These are phyloP conservation scores for Morone chrysops DNA, from an alignment of 2,113 vertebrate genomes.

Conservation along the genomic window DNA sequence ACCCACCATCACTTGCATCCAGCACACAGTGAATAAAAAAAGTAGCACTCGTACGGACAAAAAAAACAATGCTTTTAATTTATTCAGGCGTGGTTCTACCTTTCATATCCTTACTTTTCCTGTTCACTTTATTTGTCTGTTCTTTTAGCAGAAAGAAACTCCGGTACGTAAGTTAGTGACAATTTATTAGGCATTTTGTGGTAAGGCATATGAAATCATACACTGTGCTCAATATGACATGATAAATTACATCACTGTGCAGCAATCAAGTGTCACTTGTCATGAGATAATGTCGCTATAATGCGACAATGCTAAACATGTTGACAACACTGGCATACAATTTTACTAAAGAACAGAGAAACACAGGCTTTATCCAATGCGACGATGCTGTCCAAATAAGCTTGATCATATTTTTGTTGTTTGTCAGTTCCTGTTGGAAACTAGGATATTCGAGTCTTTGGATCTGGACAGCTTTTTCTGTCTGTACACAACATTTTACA, in stretches of 20 bases:
- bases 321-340: constrained; percentile 38
- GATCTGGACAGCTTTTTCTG: constrained; percentile 8
- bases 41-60: too few species aligned
- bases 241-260: constrained; percentile 52
- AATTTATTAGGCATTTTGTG: constrained; percentile 69
- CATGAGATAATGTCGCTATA: constrained; percentile 38
- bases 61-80: too few species aligned
- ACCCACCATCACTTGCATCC: neutral
- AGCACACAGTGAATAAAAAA: neutral
- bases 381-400: neutral
- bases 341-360: constrained; percentile 34
- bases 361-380: constrained; percentile 34
- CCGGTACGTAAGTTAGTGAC: constrained; percentile 17
- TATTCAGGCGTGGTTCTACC: too few species aligned
- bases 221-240: constrained; percentile 42
- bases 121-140: neutral
- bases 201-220: constrained; percentile 62
- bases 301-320: constrained; percentile 47
- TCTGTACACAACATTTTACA: constrained; percentile 9
- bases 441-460: neutral
- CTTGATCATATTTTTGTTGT: neutral
- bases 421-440: neutral
- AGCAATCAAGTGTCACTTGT: constrained; percentile 37
- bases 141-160: neutral
- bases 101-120: too few species aligned